Evolutionary conservation across 2,888 invertebrate genomes (phyloP).

Genomic region (Parasteatoda lunata): DNA sequence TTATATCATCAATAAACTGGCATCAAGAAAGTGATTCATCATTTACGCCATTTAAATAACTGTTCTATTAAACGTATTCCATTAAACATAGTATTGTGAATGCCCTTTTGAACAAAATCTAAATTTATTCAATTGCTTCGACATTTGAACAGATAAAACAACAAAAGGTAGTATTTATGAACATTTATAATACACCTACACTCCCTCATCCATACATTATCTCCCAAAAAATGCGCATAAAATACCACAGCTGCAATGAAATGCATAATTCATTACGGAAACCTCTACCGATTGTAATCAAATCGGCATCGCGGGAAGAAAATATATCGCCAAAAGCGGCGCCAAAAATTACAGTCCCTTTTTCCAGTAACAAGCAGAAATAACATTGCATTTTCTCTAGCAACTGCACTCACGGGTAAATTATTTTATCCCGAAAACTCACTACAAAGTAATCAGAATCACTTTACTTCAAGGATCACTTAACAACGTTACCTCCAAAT

Average conservation of each 20-base stretch:
- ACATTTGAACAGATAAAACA: neutral
- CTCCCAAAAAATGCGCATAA: conserved; percentile 2
- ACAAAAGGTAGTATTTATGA: neutral
- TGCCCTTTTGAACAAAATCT: too few species aligned
- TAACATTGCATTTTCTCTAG: conserved; percentile 30
- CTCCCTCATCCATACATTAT: conserved; percentile 5
- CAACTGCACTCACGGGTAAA: conserved; percentile 56
- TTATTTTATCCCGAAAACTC: conserved; percentile 66
- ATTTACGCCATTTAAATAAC: too few species aligned
- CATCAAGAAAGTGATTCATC: too few species aligned
- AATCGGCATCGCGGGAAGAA: neutral
- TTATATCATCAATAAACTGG: too few species aligned
- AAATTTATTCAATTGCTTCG: too few species aligned
- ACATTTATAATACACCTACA: conserved; percentile 2
- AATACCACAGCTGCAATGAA: neutral
- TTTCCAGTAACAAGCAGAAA: conserved; percentile 12
- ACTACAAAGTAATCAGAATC: conserved; percentile 68
- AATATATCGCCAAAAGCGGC: conserved; percentile 11
- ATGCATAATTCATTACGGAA: conserved; percentile 5
- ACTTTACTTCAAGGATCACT: conserved; percentile 67
- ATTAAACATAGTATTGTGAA: too few species aligned
- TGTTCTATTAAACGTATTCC: too few species aligned
- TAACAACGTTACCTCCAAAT: conserved; percentile 57
- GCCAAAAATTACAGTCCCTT: conserved; percentile 7
- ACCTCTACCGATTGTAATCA: neutral